Conservation (phyloP, 2,113 vertebrate genomes). For the Ailurus styani region DNA sequence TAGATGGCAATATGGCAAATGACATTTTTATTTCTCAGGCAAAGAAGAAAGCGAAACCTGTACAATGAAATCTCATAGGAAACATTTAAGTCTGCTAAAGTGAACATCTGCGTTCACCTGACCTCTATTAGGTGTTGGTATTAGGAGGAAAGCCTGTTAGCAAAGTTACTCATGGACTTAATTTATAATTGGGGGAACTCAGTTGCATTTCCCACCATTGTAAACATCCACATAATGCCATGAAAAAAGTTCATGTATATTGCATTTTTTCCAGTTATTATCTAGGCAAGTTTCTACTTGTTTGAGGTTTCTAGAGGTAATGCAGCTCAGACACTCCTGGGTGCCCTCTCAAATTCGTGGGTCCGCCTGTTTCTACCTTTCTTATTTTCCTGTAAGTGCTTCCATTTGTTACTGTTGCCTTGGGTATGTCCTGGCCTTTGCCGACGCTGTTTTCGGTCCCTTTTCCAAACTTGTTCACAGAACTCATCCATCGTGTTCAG, state of each 20-base stretch:
- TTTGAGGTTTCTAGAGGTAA: conserved; percentile 85
- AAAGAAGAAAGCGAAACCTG: conserved; percentile 75
- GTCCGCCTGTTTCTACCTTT: conserved; percentile 98
- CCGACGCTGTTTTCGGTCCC: conserved; percentile 93
- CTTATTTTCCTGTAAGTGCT: conserved; percentile 97
- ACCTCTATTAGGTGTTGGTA: conserved; percentile 68
- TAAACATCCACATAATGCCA: conserved; percentile 91
- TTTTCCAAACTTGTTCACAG: conserved; percentile 98
- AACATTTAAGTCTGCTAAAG: conserved; percentile 69
- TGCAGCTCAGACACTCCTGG: conserved; percentile 93
- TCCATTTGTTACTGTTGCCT: conserved; percentile 92
- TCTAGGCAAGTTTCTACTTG: conserved; percentile 85
- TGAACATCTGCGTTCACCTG: conserved; percentile 64
- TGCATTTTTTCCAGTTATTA: conserved; percentile 90
- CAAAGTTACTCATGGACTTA: conserved; percentile 80
- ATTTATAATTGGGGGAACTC: conserved; percentile 80
- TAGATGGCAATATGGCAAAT: conserved; percentile 76
- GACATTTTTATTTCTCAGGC: conserved; percentile 77
- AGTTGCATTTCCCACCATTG: conserved; percentile 82
- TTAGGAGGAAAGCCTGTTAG: conserved; percentile 69
- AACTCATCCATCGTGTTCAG: conserved; percentile 97
- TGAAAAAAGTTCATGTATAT: conserved; percentile 85
- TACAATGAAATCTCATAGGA: conserved; percentile 73
- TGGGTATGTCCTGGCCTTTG: conserved; percentile 88
- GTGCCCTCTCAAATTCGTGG: conserved; percentile 97